Conservation (phyloP, 2,888 invertebrate genomes). For the Leptopilina drosophilae region DNA sequence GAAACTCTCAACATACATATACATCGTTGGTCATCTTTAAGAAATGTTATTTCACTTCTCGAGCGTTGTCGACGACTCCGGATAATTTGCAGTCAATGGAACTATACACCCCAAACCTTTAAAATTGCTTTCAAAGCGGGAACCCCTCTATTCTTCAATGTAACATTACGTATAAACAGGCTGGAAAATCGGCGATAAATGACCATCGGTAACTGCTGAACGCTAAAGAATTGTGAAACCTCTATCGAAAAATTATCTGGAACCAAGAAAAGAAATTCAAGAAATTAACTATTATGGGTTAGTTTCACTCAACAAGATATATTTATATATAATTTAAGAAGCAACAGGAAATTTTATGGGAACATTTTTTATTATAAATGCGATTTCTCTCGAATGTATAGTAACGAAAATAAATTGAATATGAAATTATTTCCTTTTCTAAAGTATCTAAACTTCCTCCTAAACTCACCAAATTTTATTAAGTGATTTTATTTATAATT, state of each 20-base stretch:
- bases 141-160: conserved; percentile 20
- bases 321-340: conserved; percentile 57
- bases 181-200: conserved; percentile 62
- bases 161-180: conserved; percentile 28
- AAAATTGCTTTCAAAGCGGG: conserved; percentile 36
- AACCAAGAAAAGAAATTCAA: conserved; percentile 47
- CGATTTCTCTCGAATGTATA: neutral
- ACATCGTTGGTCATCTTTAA: conserved; percentile 27
- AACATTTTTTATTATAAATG: conserved; percentile 13
- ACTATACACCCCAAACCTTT: neutral
- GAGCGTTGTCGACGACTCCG: conserved; percentile 31
- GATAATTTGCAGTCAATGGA: conserved; percentile 48
- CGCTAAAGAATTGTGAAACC: conserved; percentile 55
- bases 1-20: conserved; percentile 6
- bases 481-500: too few species aligned
- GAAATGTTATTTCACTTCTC: conserved; percentile 20
- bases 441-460: too few species aligned
- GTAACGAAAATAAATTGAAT: too few species aligned
- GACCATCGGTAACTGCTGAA: conserved; percentile 50
- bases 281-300: conserved; percentile 58
- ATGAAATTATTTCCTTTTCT: too few species aligned
- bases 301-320: conserved; percentile 69
- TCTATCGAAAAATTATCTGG: conserved; percentile 54
- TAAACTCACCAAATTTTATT: too few species aligned
- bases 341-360: conserved; percentile 53